Percentiles rank a stretch among this genome's conserved stretches.
Conservation (phyloP, 1,140 invertebrate genomes). For the Drosophila eugracilis region DNA sequence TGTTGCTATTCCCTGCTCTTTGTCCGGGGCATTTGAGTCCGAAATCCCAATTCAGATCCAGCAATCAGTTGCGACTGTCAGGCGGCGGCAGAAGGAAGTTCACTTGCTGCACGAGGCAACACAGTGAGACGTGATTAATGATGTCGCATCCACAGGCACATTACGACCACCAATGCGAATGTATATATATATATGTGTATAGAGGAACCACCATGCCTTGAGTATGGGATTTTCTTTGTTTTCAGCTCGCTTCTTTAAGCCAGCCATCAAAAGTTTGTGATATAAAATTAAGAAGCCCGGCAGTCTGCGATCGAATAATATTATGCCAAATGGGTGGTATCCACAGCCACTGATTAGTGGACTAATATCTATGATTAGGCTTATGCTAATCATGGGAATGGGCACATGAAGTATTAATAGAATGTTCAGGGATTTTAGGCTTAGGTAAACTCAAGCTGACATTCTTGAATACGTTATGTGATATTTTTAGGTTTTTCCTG, state of each 20-base stretch:
- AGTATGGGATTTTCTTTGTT: slow-evolving; percentile 51
- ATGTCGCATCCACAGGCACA: slow-evolving; percentile 65
- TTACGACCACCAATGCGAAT: slow-evolving; percentile 67
- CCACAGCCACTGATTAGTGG: slow-evolving; percentile 46
- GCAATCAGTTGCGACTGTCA: slow-evolving; percentile 85
- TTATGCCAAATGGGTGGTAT: slow-evolving; percentile 46
- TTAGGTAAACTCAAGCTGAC: not conserved
- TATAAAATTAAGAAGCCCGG: slow-evolving; percentile 57
- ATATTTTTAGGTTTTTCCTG: not conserved
- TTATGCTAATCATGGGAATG: slow-evolving; percentile 19
- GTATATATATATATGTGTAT: too few species aligned
- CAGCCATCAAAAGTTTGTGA: slow-evolving; percentile 71
- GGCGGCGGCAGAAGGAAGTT: slow-evolving; percentile 82
- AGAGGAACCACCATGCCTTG: slow-evolving; percentile 44
- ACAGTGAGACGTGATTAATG: slow-evolving; percentile 82
- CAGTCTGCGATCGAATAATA: slow-evolving; percentile 30
- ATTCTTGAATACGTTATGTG: not conserved
- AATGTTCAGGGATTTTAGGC: not conserved
- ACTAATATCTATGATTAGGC: slow-evolving; percentile 40
- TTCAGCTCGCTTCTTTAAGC: slow-evolving; percentile 63
- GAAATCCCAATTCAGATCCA: slow-evolving; percentile 80
- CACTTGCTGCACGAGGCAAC: slow-evolving; percentile 80
- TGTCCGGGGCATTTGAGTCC: slow-evolving; percentile 74
- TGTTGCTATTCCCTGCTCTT: slow-evolving; percentile 31
- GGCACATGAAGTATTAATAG: not conserved